Evolutionary conservation across 2,888 invertebrate species (phyloP).

Genomic region (Gortyna flavago): DNA sequence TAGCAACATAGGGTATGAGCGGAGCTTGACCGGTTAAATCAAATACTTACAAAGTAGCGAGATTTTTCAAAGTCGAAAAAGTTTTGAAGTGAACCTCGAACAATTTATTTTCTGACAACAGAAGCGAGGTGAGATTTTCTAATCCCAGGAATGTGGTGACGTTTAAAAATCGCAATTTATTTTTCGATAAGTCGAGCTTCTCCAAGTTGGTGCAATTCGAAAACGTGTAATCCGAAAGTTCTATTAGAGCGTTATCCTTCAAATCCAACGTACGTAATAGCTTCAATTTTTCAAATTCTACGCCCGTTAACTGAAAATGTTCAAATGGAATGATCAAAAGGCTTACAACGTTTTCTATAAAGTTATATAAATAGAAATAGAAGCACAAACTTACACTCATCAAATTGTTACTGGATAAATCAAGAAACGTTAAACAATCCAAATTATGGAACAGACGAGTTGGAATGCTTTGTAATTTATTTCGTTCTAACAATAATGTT

Average conservation of each 20-base stretch:
- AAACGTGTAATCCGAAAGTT: conserved; percentile 90
- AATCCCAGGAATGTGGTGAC: conserved; percentile 91
- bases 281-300: conserved; percentile 89
- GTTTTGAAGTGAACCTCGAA: conserved; percentile 91
- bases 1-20: too few relatives aligned
- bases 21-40: too few relatives aligned
- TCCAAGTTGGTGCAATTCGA: conserved; percentile 90
- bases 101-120: conserved; percentile 93
- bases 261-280: conserved; percentile 92
- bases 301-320: conserved; percentile 86
- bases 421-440: conserved; percentile 87
- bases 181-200: conserved; percentile 92
- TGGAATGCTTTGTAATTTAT: conserved; percentile 87
- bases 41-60: conserved; percentile 92
- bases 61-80: conserved; percentile 91
- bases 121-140: conserved; percentile 91
- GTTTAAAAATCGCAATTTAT: conserved; percentile 91
- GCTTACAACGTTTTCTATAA: background rate
- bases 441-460: conserved; percentile 86
- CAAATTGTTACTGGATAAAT: conserved; percentile 89
- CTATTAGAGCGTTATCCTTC: conserved; percentile 91
- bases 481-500: conserved; percentile 89
- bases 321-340: background rate
- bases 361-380: conserved; percentile 1
- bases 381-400: conserved; percentile 80